Evolutionary conservation across 1,140 invertebrate species (phyloP).

Genomic region (Sitobion miscanthi): DNA sequence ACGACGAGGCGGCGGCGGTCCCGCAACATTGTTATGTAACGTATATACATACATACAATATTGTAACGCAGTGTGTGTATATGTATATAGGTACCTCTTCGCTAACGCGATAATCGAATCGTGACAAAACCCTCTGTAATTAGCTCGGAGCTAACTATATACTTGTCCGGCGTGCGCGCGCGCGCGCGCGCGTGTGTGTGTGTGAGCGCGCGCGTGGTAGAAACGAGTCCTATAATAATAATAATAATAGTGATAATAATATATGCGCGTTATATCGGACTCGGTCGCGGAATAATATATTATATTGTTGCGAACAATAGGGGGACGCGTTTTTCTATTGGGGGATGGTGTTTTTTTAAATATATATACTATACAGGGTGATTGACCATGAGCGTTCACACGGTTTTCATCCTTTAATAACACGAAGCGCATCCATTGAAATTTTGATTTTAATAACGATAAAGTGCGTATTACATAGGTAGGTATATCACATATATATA

Average conservation of each 20-base stretch:
- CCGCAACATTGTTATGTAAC: neutral
- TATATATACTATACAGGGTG: too few species aligned
- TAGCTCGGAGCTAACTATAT: slow-evolving; percentile 42
- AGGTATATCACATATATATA: neutral
- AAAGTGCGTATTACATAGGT: neutral
- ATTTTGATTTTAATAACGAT: neutral
- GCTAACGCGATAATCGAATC: slow-evolving; percentile 55
- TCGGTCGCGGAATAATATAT: neutral
- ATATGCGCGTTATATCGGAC: neutral
- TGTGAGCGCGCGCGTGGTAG: neutral
- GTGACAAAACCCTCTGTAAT: slow-evolving; percentile 53
- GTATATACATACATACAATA: neutral
- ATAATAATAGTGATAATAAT: neutral
- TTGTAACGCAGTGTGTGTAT: too few species aligned
- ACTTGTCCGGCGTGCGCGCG: neutral
- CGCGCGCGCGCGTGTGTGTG: neutral
- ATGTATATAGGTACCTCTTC: neutral
- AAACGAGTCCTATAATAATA: neutral
- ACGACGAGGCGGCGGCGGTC: neutral
- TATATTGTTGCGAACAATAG: neutral
- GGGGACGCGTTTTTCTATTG: neutral
- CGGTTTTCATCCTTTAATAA: neutral
- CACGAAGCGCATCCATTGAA: neutral
- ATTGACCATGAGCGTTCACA: neutral
- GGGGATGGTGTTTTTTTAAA: too few species aligned